Percentiles rank a stretch among this genome's conserved stretches.
phyloP scores from a whole-genome alignment of 2,113 vertebrate species.

The Syngnathus typhle region DNA sequence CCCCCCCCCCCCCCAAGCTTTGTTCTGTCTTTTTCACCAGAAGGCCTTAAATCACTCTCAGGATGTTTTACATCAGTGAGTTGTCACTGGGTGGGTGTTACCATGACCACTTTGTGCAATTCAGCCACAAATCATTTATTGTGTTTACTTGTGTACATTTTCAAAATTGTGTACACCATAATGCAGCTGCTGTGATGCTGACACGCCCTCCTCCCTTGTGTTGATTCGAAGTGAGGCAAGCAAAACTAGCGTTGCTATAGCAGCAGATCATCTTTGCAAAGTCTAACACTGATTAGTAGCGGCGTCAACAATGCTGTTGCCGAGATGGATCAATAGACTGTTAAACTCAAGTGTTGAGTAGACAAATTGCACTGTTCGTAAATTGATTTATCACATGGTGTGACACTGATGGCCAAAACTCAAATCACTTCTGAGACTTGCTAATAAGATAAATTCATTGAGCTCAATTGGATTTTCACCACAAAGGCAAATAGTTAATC shows the following conservation, averaged over 20 bases:
- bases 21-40: constrained; percentile 49
- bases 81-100: constrained; percentile 19
- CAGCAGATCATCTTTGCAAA: constrained; percentile 13
- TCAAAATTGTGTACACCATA: background rate
- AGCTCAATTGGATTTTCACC: background rate
- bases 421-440: constrained; percentile 5
- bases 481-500: constrained; percentile 14
- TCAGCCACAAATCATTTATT: background rate
- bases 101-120: background rate
- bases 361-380: constrained; percentile 1
- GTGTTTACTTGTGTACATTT: background rate
- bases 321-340: background rate
- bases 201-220: background rate
- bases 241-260: constrained; percentile 8
- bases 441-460: background rate
- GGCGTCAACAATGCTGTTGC: background rate
- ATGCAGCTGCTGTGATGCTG: background rate
- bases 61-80: constrained; percentile 53
- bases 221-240: background rate
- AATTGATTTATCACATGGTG: background rate
- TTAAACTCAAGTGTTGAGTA: background rate
- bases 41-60: constrained; percentile 71
- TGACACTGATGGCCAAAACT: background rate
- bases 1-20: background rate
- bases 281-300: background rate